Evolutionary conservation across 2,797 vertebrate species (phyloP).

Genomic region (Schizopygopsis malacanthus): DNA sequence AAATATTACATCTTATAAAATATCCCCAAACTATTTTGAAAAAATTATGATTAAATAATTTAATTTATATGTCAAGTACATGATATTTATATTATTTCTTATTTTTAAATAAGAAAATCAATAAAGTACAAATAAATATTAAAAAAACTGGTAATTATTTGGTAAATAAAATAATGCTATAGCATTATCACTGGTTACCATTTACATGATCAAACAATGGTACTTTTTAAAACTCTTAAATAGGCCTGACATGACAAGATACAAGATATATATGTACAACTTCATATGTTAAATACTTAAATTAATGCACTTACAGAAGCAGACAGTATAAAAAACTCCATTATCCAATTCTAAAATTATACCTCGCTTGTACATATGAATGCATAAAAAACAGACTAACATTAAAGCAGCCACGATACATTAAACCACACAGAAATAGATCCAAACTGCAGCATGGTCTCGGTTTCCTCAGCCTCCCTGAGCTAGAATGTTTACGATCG

Average conservation of each 20-base stretch:
- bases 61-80: no score
- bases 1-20: no score
- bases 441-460: background rate
- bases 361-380: background rate
- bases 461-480: background rate
- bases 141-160: background rate
- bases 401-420: background rate
- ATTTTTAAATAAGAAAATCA: no score
- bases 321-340: background rate
- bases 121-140: no score
- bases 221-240: background rate
- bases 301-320: background rate
- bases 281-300: background rate
- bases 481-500: slow-evolving; percentile 20
- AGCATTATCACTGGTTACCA: background rate
- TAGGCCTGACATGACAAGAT: background rate
- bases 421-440: slow-evolving; percentile 26
- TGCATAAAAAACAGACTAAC: slow-evolving; percentile 13
- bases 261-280: background rate
- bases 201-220: background rate
- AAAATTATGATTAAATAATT: no score
- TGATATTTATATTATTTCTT: no score
- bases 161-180: background rate
- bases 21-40: no score
- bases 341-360: background rate